Base-by-base conservation (phyloP, 2,113 vertebrate species). In the Cyphomyrus discorhynchus region DNA sequence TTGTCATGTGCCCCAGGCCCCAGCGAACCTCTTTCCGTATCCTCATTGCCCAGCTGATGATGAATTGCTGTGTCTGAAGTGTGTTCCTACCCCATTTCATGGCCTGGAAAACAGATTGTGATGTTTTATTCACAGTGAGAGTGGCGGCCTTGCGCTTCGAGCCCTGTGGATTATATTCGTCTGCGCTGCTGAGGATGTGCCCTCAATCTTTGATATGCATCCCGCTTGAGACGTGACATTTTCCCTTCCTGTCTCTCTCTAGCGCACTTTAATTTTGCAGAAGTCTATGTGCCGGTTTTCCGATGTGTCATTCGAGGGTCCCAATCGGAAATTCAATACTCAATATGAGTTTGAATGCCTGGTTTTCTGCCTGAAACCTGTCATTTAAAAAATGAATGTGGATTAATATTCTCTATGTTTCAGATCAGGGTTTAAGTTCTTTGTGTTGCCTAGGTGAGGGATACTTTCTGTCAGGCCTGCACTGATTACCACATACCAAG, bases 101-200 rank as follows among this genome's bases (percentile, higher is more conserved):
- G 27, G 45, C 42, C 24, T 82, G 52, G 77, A 83, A 45, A n/a
- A 46, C 86, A 88, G 82, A 87, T 89, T 45, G 35, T 17, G 31
- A 86, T 80, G 66, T 91, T 86, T 91, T 89, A 89, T 89, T 91
- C 82, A 86, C 82, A 58, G 74, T 42, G 50, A 45, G 88, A 53
- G 52, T 62, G 49, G 17, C 31, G 53, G 31, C 46, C 15, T 52
- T 27, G 66, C 27, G 13, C 87, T 46, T 21, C 7, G 6, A 74
- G 88, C 46, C 58, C 45, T 49, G 88, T 15, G 2, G 39, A 89
- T 89, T 56, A 56, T 42, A 42, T 35, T 50, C 17, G 49, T 82
- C 88, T 17, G 27, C 8, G 15, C 70, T 35, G 47, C 42, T 27
- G n/a, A 50, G 88, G 35, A 56, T 24, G 35, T 21, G 50, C 10